Evolutionary conservation across 2,888 invertebrate species (phyloP), one percentile per base, ranked within the genome.

Genomic region (Drosophila neoperkinsi): DNA sequence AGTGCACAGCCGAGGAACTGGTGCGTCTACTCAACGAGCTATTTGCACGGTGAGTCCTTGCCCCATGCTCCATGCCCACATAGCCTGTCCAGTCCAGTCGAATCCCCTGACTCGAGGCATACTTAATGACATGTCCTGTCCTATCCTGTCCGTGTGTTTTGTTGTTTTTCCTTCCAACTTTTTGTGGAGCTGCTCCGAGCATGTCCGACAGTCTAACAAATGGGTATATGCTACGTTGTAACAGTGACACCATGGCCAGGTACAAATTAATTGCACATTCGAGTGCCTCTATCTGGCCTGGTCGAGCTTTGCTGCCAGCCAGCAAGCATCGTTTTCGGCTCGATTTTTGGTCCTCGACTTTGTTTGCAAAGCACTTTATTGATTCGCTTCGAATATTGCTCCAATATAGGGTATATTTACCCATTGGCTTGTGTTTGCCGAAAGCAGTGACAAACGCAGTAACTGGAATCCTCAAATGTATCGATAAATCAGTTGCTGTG

Each of bases 1-100:
- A 98, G 93, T 98, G 98, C 94, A 97, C 97, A 1, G 98, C 98
- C 4, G 97, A 98, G 93, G 98, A 98, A 93, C 94, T 98, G 72
- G 98, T 98, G 66, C 95, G 97, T 65, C 95, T 98, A 79, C 95
- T 98, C 67, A 98, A 98, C 93, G 98, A 98, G 93, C 95, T 98
- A 56, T 98, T 98, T 91, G 98, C 97, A 74, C 95, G 97, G 97
- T 97, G 92, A 94, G 90, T 81, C 38, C 67, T 36, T 16, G 30
- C 25, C 16, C 50, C 38, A 28, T 16, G 25, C 25, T 11, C 50
- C 38, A 10, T 21, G 13, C 18, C 36, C 18, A 7, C 2, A 7
- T 11, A 1, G n/a, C 21, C 43, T 41, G 21, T 16, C 38, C n/a
- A 53, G 21, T 51, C 31, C 59, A 46, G 31, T 36, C 34, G 31